A percentile compares a stretch with the other conserved stretches of the same genome.
These are phyloP conservation scores for Orestias chungarensis DNA, from an alignment of 2,797 vertebrate species.

Conservation along the genomic window DNA sequence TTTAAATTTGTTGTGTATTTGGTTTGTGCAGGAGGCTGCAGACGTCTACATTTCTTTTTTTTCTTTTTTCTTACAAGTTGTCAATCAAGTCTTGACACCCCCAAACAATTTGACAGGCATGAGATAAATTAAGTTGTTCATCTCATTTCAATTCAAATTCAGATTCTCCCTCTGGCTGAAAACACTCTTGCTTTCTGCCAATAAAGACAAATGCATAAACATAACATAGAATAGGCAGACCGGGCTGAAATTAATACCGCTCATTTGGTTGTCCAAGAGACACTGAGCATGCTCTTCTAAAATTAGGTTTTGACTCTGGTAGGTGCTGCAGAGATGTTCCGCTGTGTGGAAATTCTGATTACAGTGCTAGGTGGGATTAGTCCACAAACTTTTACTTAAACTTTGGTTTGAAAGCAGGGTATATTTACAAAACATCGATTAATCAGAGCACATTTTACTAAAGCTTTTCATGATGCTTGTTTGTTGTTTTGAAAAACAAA, in stretches of 20 bases:
- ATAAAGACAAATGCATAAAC: constrained; percentile 30
- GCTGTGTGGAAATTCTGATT: constrained; percentile 64
- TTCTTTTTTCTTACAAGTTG: constrained; percentile 26
- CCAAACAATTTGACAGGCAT: constrained; percentile 50
- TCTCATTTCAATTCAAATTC: constrained; percentile 51
- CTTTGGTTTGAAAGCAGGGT: background rate
- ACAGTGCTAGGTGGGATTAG: background rate
- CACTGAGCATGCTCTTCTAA: constrained; percentile 54
- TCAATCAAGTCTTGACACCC: constrained; percentile 33
- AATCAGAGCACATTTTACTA: background rate
- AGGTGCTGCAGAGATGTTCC: constrained; percentile 60
- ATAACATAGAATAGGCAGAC: constrained; percentile 21
- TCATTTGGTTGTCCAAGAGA: constrained; percentile 35
- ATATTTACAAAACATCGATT: background rate
- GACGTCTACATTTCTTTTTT: constrained; percentile 8
- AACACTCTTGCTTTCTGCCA: constrained; percentile 20
- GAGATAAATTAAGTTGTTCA: constrained; percentile 56
- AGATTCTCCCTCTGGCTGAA: constrained; percentile 40
- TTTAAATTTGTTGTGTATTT: constrained; percentile 25
- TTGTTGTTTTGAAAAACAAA: too few relatives aligned
- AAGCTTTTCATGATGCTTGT: too few relatives aligned
- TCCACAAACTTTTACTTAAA: background rate
- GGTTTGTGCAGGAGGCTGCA: constrained; percentile 6
- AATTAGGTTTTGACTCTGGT: constrained; percentile 53
- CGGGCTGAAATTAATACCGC: constrained; percentile 43